Base-by-base conservation (phyloP, 2,113 vertebrate genomes). In the Corydoras sp. region DNA sequence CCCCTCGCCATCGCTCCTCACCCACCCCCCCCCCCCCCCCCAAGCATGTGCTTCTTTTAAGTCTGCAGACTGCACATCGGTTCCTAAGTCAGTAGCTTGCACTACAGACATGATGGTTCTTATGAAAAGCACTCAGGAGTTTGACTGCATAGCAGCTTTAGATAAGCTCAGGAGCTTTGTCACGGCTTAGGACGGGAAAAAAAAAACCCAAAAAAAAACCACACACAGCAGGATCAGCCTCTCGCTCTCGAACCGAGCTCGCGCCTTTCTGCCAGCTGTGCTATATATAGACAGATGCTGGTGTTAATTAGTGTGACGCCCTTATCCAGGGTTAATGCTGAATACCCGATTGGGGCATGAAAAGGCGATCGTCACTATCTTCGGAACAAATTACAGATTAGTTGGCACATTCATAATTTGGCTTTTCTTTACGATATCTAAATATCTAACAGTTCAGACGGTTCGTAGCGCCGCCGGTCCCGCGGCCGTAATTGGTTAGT, bases 271-370 rank as follows among this genome's bases (percentile, higher is more conserved):
- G 30, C 24, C 31, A 1, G 11, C 14, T 49, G 18, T 58, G 49
- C 62, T 71, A 76, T 59, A 62, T 68, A 65, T 64, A 69, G 58
- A 48, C 60, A 31, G 29, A 18, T 53, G 51, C 51, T 64, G 59
- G 53, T 43, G 65, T 65, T 68, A 72, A 76, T 72, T 72, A 76
- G 54, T 9, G 24, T 35, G 48, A 29, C 54, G 68, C 48, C 54
- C 18, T 14, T 53, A 50, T 5, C 3, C 13, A 48, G 72, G 58
- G 31, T 71, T 18, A 29, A 51, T 68, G 18, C 43, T 72, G 62
- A 53, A 70, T 55, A 35, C 18, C 9, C 31, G 29, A 30, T 76
- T 65, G 24, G 54, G 11, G 1, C 61, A 14, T 14, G 11, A 69
- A 59, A 63, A 53, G n/a, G 15, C 13, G 3, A 35, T 49, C 30